These are phyloP conservation scores for Ornithorhynchus anatinus DNA, from an alignment of 2,113 vertebrate genomes.

Conservation along the genomic window DNA sequence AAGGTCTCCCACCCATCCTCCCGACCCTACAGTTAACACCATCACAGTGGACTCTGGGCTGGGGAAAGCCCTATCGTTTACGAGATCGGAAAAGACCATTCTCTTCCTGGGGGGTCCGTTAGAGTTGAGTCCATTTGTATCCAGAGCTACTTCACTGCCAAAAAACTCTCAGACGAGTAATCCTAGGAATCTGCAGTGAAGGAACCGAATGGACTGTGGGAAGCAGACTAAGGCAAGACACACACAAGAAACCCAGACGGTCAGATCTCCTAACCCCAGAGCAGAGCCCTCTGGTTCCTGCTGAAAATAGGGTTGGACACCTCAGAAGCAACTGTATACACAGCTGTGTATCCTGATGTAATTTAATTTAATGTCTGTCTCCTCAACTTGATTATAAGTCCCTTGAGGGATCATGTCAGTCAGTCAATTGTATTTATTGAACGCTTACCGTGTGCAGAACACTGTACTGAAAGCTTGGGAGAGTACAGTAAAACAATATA, in stretches of 20 bases:
- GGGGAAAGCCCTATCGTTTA: background rate
- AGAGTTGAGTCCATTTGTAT: background rate
- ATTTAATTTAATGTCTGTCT: too few species aligned
- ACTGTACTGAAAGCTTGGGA: too few species aligned
- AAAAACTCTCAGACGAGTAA: background rate
- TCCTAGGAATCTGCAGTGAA: background rate
- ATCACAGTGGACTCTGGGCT: accelerated
- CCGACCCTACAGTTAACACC: background rate
- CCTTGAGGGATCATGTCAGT: too few species aligned
- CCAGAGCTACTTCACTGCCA: conserved; percentile 2
- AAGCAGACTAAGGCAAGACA: background rate
- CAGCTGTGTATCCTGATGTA: too few species aligned
- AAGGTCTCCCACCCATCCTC: background rate
- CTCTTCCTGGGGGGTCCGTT: background rate
- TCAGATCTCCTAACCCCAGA: too few species aligned
- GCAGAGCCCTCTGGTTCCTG: background rate
- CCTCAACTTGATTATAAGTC: too few species aligned
- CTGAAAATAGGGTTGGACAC: background rate
- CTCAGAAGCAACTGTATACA: too few species aligned
- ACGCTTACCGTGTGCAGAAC: too few species aligned
- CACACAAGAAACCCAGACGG: background rate
- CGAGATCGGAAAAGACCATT: background rate
- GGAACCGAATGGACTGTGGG: too few species aligned
- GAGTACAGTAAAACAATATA: too few species aligned
- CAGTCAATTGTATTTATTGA: too few species aligned